Conservation (phyloP, 64 coral and sea anemone species). For the Stylophora pistillata region DNA sequence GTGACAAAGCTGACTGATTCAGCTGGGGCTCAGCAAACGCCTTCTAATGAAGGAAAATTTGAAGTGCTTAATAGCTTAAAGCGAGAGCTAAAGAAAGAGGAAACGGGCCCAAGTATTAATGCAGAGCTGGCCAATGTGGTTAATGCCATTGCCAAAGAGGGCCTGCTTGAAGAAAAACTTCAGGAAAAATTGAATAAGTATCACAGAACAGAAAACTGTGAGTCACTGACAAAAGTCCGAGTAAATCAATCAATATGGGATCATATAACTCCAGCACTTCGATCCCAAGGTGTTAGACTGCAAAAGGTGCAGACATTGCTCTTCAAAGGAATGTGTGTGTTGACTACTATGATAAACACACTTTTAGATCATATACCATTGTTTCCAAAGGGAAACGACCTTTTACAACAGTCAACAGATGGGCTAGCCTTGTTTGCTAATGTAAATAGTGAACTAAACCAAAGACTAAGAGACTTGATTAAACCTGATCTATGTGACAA, state of each 20-base stretch:
- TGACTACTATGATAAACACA: background rate
- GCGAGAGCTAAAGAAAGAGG: slow-evolving; percentile 3
- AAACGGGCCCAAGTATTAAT: slow-evolving; percentile 6
- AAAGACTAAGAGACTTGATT: too few relatives aligned
- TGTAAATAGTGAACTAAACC: too few relatives aligned
- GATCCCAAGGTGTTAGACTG: slow-evolving; percentile 14
- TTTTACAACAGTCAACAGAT: too few relatives aligned
- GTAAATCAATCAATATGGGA: slow-evolving; percentile 3
- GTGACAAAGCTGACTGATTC: too few relatives aligned
- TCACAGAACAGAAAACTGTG: background rate
- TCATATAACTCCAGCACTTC: slow-evolving; percentile 7
- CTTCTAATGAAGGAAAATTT: slow-evolving; percentile 40
- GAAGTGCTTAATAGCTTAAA: slow-evolving; percentile 17
- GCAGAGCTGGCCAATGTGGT: slow-evolving; percentile 13
- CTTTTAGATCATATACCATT: too few relatives aligned
- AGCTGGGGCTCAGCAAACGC: too few relatives aligned
- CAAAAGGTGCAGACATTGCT: slow-evolving; percentile 34
- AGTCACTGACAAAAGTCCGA: background rate
- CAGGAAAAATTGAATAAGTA: slow-evolving; percentile 41
- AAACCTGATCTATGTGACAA: too few relatives aligned
- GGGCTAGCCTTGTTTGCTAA: background rate
- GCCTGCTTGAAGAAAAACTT: slow-evolving; percentile 22
- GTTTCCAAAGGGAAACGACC: too few relatives aligned
- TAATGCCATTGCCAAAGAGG: slow-evolving; percentile 10
- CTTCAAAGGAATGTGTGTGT: too few relatives aligned